Evolutionary conservation across 2,797 vertebrate genomes (phyloP).

Genomic region (Huso huso): DNA sequence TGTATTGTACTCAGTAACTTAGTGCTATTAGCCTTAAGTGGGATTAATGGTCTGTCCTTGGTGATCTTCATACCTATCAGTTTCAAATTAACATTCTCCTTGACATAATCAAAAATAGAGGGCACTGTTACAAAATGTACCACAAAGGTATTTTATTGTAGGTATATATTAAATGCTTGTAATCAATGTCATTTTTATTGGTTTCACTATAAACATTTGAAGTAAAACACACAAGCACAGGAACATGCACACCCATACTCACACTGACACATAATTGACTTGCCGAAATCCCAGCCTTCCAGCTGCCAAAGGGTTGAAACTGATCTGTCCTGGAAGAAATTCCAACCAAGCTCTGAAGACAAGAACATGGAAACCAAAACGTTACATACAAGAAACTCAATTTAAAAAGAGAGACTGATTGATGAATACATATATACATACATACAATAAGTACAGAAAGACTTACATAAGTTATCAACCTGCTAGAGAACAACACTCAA

Average conservation of each 20-base stretch:
- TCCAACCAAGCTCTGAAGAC: constrained; percentile 15
- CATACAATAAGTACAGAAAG: neutral
- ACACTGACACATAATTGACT: constrained; percentile 11
- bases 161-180: too few species aligned
- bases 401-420: neutral
- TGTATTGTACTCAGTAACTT: constrained; percentile 62
- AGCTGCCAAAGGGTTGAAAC: constrained; percentile 9
- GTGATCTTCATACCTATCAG: constrained; percentile 77
- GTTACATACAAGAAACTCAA: neutral
- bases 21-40: constrained; percentile 80
- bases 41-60: constrained; percentile 90
- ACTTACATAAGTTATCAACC: too few species aligned
- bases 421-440: neutral
- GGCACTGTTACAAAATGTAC: neutral
- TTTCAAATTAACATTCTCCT: constrained; percentile 80
- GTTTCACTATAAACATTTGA: too few species aligned
- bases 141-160: neutral
- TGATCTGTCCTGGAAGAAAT: constrained; percentile 12
- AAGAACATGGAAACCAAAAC: neutral
- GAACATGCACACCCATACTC: constrained; percentile 2
- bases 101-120: constrained; percentile 29
- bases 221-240: neutral
- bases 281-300: constrained; percentile 13
- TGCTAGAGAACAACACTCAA: too few species aligned
- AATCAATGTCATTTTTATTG: too few species aligned